Conservation (phyloP, 2,797 vertebrate species). For the Pteropus rufus region DNA sequence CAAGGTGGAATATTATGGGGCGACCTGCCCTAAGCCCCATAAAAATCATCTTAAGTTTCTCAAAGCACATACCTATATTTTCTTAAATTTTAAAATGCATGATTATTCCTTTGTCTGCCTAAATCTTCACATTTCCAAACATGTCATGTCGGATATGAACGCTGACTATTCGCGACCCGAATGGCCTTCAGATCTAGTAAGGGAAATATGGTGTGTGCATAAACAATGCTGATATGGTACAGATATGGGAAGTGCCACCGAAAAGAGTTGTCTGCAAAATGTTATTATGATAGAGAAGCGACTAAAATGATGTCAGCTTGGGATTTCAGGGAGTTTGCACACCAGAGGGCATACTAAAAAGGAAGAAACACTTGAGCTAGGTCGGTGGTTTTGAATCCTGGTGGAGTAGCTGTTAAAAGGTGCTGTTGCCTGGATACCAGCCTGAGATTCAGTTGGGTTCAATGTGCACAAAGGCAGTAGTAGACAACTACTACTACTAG, state of each 20-base stretch:
- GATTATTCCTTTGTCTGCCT: neutral
- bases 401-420: neutral
- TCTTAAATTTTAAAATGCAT: neutral
- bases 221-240: neutral
- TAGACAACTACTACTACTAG: too few species aligned
- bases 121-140: neutral
- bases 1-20: neutral
- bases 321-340: neutral
- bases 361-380: neutral
- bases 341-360: neutral
- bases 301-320: neutral
- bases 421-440: neutral
- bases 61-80: neutral
- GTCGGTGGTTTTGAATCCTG: neutral
- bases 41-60: neutral
- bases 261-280: neutral
- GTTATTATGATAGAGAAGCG: neutral
- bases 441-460: neutral
- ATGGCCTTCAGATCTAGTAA: neutral
- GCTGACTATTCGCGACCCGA: neutral
- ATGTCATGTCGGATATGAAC: neutral
- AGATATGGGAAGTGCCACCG: neutral
- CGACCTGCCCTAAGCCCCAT: neutral
- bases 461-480: neutral
- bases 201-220: neutral